Evolutionary conservation across 2,113 vertebrate genomes (phyloP).

Genomic region (Pangasianodon gigas): DNA sequence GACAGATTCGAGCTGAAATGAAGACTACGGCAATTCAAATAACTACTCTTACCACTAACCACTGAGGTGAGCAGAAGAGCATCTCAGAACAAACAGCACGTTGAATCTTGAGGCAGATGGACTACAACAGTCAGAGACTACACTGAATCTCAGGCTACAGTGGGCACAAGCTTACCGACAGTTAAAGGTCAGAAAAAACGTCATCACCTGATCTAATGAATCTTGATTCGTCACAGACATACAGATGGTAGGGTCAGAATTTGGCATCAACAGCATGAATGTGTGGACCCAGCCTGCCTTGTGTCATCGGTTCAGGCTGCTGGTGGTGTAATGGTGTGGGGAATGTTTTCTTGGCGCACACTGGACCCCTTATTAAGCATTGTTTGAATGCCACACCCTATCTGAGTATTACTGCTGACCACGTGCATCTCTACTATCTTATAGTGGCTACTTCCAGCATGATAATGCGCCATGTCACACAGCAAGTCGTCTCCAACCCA

Average conservation of each 20-base stretch:
- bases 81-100: background rate
- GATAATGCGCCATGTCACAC: background rate
- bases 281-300: background rate
- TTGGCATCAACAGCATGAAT: background rate
- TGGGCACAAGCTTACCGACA: background rate
- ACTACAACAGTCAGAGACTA: background rate
- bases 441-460: background rate
- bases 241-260: background rate
- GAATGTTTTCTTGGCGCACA: background rate
- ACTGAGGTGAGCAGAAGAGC: background rate
- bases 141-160: background rate
- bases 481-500: background rate
- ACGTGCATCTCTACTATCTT: background rate
- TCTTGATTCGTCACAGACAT: background rate
- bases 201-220: background rate
- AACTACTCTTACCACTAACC: background rate
- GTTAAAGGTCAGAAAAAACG: background rate
- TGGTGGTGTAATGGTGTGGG: background rate
- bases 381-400: background rate
- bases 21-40: background rate
- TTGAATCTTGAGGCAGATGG: background rate
- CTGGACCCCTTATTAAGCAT: background rate
- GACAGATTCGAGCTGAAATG: background rate
- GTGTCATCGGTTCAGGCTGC: background rate
- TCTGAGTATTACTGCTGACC: background rate